Evolutionary conservation across 2,888 invertebrate species (phyloP).

Genomic region (Herminia tarsipennalis): DNA sequence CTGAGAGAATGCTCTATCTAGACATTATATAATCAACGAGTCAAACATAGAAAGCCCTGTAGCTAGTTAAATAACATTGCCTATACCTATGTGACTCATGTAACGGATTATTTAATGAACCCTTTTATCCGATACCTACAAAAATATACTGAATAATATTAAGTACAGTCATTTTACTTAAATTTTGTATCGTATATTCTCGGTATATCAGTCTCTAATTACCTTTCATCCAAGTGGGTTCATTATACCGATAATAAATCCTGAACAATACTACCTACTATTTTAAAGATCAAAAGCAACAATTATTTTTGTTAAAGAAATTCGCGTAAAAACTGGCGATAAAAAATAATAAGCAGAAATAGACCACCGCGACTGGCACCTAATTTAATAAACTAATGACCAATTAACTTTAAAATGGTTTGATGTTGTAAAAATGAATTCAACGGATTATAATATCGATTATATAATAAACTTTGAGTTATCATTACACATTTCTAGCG

Average conservation of each 20-base stretch:
- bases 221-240: slow-evolving; percentile 15
- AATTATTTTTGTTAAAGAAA: slow-evolving; percentile 43
- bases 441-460: not conserved
- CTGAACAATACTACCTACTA: slow-evolving; percentile 43
- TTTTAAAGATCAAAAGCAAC: slow-evolving; percentile 52
- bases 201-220: not conserved
- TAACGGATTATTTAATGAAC: too few species aligned
- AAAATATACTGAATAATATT: too few species aligned
- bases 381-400: slow-evolving; percentile 13
- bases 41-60: too few species aligned
- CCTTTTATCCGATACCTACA: too few species aligned
- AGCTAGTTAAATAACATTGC: too few species aligned
- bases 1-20: too few species aligned
- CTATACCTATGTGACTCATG: too few species aligned
- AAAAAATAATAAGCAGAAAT: slow-evolving; percentile 46
- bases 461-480: not conserved
- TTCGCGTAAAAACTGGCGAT: slow-evolving; percentile 36
- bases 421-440: not conserved
- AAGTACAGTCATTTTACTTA: too few species aligned
- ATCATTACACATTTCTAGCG: too few species aligned
- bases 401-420: slow-evolving; percentile 13
- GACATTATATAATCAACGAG: too few species aligned
- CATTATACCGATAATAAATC: slow-evolving; percentile 38
- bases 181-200: too few species aligned
- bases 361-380: slow-evolving; percentile 14